Evolutionary conservation across 1,140 invertebrate species (phyloP).

Genomic region (Caenorhabditis tropicalis): DNA sequence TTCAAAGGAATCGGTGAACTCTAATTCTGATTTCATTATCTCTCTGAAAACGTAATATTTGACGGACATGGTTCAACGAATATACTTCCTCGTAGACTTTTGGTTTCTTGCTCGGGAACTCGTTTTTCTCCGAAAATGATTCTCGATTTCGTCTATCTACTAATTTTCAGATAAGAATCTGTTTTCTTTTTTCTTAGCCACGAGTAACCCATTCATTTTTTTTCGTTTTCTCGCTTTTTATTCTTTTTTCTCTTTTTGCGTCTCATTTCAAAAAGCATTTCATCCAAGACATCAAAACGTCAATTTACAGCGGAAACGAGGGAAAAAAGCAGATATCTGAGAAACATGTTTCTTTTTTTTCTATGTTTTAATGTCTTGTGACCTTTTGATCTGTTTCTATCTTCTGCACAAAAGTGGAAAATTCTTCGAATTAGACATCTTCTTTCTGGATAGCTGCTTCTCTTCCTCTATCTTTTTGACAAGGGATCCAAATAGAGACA

Average conservation of each 20-base stretch:
- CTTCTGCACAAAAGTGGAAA: neutral
- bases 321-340: neutral
- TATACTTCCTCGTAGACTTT: no score
- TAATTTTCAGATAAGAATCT: neutral
- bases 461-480: no score
- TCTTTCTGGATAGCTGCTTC: neutral
- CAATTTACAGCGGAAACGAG: neutral
- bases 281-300: neutral
- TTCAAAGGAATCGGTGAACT: no score
- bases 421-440: conserved; percentile 3
- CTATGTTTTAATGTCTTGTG: neutral
- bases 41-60: no score
- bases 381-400: neutral
- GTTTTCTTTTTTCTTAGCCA: neutral
- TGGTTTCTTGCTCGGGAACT: no score
- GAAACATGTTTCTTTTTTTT: neutral
- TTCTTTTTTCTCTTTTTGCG: no score
- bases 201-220: neutral
- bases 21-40: no score
- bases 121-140: no score
- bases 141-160: no score
- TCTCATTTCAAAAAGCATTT: neutral
- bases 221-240: no score
- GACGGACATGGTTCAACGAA: no score
- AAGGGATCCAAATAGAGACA: conserved; percentile 7